Percentiles rank a stretch among this genome's conserved stretches.
Conservation (phyloP, 2,797 vertebrate species). For the Tapirus indicus region DNA sequence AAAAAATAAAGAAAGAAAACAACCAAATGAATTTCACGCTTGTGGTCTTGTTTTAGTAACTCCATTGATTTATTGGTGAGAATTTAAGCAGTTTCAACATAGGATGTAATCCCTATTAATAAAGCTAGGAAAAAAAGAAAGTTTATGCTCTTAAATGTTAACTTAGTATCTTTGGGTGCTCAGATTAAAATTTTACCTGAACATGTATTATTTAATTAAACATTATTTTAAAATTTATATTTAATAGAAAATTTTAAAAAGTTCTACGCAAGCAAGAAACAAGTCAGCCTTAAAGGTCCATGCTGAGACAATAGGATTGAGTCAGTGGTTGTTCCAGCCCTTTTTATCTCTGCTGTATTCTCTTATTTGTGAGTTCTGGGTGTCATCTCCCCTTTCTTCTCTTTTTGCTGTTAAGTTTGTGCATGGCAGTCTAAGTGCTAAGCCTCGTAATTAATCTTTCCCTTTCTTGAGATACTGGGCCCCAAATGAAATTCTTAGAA, state of each 20-base stretch:
- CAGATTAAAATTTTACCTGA: neutral
- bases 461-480: neutral
- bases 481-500: neutral
- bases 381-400: neutral
- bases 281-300: neutral
- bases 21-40: neutral
- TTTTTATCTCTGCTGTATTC: neutral
- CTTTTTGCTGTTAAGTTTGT: neutral
- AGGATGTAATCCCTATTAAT: neutral
- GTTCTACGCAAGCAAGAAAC: neutral
- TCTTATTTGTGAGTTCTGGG: neutral
- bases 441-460: neutral
- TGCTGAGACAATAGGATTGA: neutral
- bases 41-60: neutral
- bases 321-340: neutral
- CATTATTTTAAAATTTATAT: constrained; percentile 21
- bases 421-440: neutral
- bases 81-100: neutral
- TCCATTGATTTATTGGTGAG: neutral
- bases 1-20: neutral
- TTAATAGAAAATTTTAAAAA: neutral
- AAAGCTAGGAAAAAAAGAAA: neutral
- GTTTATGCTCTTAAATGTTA: neutral
- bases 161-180: neutral
- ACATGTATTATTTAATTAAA: neutral